These are phyloP conservation scores for Decapterus maruadsi DNA, from an alignment of 2,797 vertebrate genomes.

Conservation along the genomic window DNA sequence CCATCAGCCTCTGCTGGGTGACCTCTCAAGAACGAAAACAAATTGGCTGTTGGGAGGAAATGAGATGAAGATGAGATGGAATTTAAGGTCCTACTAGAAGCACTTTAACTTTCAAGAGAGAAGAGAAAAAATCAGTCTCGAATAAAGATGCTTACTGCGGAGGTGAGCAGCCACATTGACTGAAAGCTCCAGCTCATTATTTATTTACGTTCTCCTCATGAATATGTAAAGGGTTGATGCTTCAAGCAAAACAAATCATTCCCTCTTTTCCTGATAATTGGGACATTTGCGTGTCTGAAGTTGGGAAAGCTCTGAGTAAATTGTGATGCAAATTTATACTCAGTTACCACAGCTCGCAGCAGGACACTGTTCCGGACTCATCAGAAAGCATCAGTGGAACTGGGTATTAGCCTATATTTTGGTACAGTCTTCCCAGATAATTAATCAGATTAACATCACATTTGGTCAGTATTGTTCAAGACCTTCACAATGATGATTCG, in stretches of 20 bases:
- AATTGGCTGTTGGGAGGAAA: neutral
- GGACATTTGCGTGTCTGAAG: conserved; percentile 26
- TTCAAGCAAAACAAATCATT: conserved; percentile 30
- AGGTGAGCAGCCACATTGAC: conserved; percentile 10
- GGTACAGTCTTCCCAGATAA: too few species aligned
- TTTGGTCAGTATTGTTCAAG: neutral
- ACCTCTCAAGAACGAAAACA: neutral
- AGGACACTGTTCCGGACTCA: neutral
- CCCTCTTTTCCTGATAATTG: conserved; percentile 27
- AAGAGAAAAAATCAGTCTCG: neutral
- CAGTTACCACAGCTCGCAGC: neutral
- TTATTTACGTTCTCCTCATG: conserved; percentile 32
- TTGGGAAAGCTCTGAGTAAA: conserved; percentile 3
- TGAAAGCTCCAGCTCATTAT: conserved; percentile 16
- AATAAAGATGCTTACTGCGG: conserved; percentile 6
- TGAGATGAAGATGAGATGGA: neutral
- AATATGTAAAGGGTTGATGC: conserved; percentile 40
- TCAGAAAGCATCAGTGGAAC: too few species aligned
- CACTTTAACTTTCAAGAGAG: neutral
- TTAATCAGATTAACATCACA: too few species aligned
- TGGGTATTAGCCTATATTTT: neutral
- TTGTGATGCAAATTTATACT: conserved; percentile 8
- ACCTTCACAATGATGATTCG: neutral
- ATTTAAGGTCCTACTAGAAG: neutral
- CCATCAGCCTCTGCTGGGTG: too few species aligned